phyloP scores from a whole-genome alignment of 2,888 invertebrate species.

The Drosophila helvetica region DNA sequence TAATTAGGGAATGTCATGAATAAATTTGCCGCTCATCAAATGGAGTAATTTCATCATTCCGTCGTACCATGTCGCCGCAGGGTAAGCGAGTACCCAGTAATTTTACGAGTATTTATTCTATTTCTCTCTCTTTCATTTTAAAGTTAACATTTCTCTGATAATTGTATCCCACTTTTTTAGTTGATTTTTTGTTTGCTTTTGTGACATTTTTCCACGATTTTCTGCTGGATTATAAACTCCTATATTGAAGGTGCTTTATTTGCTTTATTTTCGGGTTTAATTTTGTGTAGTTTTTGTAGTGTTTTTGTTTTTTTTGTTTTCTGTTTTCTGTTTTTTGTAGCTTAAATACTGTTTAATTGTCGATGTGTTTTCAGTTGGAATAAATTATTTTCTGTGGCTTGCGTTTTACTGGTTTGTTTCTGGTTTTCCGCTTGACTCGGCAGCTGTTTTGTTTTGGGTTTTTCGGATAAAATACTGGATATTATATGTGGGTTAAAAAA shows the following conservation, averaged over 20 bases:
- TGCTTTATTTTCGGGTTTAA: slow-evolving; percentile 5
- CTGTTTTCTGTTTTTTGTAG: neutral
- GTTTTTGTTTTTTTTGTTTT: neutral
- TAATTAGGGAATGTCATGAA: slow-evolving; percentile 63
- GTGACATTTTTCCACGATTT: neutral
- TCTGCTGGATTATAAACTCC: neutral
- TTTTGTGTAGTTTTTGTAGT: neutral
- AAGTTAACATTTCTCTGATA: neutral
- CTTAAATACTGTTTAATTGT: slow-evolving; percentile 23
- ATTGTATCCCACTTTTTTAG: too few relatives aligned
- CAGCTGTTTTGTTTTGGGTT: neutral
- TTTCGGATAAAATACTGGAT: neutral
- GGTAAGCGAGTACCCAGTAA: neutral
- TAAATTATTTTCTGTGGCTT: slow-evolving; percentile 14
- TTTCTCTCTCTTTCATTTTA: slow-evolving; percentile 8
- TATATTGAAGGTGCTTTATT: neutral
- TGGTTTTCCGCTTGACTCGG: slow-evolving; percentile 1
- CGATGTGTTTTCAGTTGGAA: slow-evolving; percentile 8
- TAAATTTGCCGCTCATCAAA: slow-evolving; percentile 30
- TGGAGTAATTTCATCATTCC: slow-evolving; percentile 33
- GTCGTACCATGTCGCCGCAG: slow-evolving; percentile 17
- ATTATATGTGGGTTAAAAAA: neutral
- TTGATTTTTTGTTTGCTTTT: neutral
- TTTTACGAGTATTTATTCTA: neutral
- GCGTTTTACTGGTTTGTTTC: slow-evolving; percentile 4